These are phyloP conservation scores for Harpagus bidentatus DNA, from an alignment of 2,113 vertebrate genomes.

Conservation along the genomic window DNA sequence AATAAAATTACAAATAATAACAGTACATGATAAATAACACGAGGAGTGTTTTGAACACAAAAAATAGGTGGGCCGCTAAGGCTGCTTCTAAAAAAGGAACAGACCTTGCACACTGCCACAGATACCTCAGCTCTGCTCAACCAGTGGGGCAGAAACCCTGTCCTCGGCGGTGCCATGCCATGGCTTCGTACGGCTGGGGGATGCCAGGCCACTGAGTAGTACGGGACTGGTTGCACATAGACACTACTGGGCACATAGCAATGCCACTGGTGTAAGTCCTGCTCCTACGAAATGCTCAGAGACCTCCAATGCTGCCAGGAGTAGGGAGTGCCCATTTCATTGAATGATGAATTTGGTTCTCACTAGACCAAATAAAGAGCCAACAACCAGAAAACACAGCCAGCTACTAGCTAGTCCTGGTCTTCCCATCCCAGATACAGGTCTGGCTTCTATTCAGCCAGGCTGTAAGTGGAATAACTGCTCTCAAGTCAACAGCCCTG, in stretches of 20 bases:
- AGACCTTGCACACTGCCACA: not conserved
- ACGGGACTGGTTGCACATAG: not conserved
- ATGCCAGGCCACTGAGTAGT: not conserved
- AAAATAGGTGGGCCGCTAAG: not conserved
- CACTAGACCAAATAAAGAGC: not conserved
- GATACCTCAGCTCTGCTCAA: not conserved
- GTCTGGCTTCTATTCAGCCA: not conserved
- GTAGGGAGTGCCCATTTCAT: not conserved
- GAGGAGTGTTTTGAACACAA: not conserved
- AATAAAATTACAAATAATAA: not conserved
- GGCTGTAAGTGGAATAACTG: not conserved
- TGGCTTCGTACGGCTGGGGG: not conserved
- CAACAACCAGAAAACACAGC: not conserved
- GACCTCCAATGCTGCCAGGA: not conserved
- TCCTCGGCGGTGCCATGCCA: fast-evolving
- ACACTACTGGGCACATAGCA: not conserved
- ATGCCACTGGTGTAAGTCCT: not conserved
- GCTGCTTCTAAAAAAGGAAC: not conserved
- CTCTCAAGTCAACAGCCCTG: not conserved
- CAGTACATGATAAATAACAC: not conserved
- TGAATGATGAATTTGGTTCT: not conserved
- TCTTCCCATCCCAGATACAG: not conserved
- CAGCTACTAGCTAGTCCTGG: not conserved
- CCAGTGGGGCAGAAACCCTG: not conserved
- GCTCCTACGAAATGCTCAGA: not conserved